Evolutionary conservation across 2,797 vertebrate genomes (phyloP), one percentile per base, ranked within the genome.

Genomic region (Hippoglossus hippoglossus): DNA sequence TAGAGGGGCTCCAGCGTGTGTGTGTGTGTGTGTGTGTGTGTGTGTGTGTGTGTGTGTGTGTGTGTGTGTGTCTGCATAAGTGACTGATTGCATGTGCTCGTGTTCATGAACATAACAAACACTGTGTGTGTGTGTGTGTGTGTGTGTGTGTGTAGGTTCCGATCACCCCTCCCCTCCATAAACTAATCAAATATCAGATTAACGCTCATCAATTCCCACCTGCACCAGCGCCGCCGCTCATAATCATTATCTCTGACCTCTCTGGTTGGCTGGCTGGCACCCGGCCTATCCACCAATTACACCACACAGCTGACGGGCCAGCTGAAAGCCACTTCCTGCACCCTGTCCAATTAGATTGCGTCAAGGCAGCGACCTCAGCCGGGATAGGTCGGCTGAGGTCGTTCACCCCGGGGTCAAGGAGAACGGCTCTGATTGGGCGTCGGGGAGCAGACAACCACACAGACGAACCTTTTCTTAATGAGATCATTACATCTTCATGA

Each of bases 141-240:
- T 2, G 3, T n/a, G 28, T 64, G 79, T 78, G 62, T 61, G 31
- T 74, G 22, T 28, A 25, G 51, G 59, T 25, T 49, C 2, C 49
- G 67, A 2, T 15, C 11, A 0, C 39, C 63, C 60, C 21, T 10
- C 53, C 26, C 46, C 18, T 64, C 2, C 67, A 46, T 68, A 84
- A 82, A 86, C 80, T 67, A 85, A 91, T 86, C 77, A 86, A 89
- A 87, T 80, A 86, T 77, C 80, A 81, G 65, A 86, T 88, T 82
- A 89, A 71, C 53, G 53, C 58, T 79, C 78, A 84, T 86, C 79
- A 87, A 67, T 82, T 81, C 75, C 80, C 85, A 87, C 81, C 88
- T 90, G 89, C 75, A 53, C 66, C 46, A 1, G 44, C 12, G 58
- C 52, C 51, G 63, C 51, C 0, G 8, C 24, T 2, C 63, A 70